A percentile compares a stretch with the other conserved stretches of the same genome.
Conservation (phyloP, 2,797 vertebrate genomes). For the Mus minutoides region DNA sequence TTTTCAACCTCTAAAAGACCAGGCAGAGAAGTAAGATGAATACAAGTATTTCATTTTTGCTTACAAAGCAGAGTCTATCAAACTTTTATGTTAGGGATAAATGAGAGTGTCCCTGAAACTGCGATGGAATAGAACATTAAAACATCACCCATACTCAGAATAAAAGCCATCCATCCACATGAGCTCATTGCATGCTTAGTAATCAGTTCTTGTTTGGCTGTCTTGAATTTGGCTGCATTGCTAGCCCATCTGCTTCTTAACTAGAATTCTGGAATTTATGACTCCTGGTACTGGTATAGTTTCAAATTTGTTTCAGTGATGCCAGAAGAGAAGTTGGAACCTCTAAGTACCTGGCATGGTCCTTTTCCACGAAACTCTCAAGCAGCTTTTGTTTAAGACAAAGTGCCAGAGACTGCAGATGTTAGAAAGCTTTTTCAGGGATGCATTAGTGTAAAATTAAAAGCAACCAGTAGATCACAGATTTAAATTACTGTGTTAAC, state of each 20-base stretch:
- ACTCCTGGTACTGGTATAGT: background rate
- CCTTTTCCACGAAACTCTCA: background rate
- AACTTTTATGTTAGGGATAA: background rate
- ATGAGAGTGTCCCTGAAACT: background rate
- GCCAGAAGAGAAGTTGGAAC: background rate
- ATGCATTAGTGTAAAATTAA: background rate
- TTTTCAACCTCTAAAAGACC: background rate
- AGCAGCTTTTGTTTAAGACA: background rate
- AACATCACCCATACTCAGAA: background rate
- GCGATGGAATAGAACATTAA: background rate
- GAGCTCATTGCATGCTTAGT: background rate
- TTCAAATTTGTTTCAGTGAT: conserved; percentile 6
- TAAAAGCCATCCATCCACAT: background rate
- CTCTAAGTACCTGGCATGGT: background rate
- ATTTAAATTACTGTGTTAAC: background rate
- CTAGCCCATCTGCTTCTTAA: background rate
- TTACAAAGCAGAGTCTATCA: background rate
- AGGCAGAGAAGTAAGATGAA: background rate
- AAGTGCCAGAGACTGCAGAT: background rate
- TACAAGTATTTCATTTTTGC: background rate
- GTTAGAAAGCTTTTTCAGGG: background rate
- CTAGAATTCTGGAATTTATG: conserved; percentile 25
- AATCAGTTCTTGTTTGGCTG: conserved; percentile 1
- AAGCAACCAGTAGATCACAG: background rate
- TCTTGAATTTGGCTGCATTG: background rate